Base-by-base conservation (phyloP, 2,113 vertebrate genomes). In the Meles meles region DNA sequence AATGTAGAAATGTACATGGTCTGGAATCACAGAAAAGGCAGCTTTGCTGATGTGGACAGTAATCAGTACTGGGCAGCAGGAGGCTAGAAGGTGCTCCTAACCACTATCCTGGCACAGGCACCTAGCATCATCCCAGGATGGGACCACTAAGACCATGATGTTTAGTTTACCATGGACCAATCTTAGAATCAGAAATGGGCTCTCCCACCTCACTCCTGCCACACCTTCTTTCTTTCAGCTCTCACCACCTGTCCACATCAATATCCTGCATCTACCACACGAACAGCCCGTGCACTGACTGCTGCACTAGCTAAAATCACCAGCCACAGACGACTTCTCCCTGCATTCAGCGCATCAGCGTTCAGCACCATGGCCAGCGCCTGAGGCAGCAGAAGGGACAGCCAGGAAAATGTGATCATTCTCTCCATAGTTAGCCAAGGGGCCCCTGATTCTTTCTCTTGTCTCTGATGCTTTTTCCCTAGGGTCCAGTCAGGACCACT, bases 331-430 rank as follows among this genome's bases (percentile, higher is more conserved):
- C 1, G 1, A 76, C 92, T 34, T 87, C 76, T 39, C 93, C 71
- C 49, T 55, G 65, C 39, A 2, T 21, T 39, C 61, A 3, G 25
- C 12, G 0, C 80, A 90, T 86, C 94, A 81, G 88, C 61, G 95
- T 97, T 98, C 98, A 98, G 97, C 92, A 98, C 97, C 96, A 95
- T 1, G 95, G 97, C 84, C 96, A 97, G 98, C 12, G 94, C 92
- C 97, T 0, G n/a, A n/a, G 59, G 77, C 81, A 80, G 88, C 42
- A 9, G 52, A 77, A 77, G 15, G 9, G n/a, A 18, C 49, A n/a
- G 87, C 88, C 14, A 5, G 65, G n/a, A 90, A 95, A 92, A 71
- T 1, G 25, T 0, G 80, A 86, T 57, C 39, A 3, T 34, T 61
- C 61, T 96, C 81, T 57, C 31, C 0, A 0, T 11, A 25, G 29